A percentile compares a stretch with the other conserved stretches of the same genome.
Conservation (phyloP, 2,113 vertebrate genomes). For the Monopterus albus region DNA sequence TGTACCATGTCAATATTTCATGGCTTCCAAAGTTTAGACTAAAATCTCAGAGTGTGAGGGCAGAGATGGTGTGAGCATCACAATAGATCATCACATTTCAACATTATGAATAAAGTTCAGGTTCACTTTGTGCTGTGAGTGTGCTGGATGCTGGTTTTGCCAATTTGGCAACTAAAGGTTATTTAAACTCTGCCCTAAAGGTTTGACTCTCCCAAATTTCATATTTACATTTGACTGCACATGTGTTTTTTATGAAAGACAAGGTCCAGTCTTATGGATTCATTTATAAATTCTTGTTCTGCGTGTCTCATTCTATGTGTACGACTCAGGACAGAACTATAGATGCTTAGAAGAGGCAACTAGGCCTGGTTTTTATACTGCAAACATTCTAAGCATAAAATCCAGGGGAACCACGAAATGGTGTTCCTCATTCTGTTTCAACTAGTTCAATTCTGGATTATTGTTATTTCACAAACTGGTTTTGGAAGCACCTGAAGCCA, state of each 20-base stretch:
- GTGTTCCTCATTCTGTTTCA: neutral
- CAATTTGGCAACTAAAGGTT: neutral
- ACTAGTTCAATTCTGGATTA: constrained; percentile 10
- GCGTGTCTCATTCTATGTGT: neutral
- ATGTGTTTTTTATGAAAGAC: neutral
- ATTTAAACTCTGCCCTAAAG: constrained; percentile 1
- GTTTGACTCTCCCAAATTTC: neutral
- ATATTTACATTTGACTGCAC: neutral
- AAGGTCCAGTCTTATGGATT: neutral
- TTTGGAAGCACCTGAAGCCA: constrained; percentile 12
- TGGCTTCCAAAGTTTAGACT: constrained; percentile 69
- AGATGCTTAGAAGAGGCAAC: constrained; percentile 40
- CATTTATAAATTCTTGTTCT: neutral
- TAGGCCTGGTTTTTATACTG: constrained; percentile 23
- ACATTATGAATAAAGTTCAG: constrained; percentile 18
- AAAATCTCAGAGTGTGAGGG: constrained; percentile 58
- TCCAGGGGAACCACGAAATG: constrained; percentile 12
- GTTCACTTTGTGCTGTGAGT: neutral
- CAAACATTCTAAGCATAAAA: constrained; percentile 7
- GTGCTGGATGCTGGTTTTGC: neutral
- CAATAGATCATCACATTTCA: constrained; percentile 42
- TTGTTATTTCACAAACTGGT: constrained; percentile 16
- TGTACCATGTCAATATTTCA: constrained; percentile 79
- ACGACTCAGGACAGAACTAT: constrained; percentile 8
- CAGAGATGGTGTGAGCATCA: constrained; percentile 39